These are phyloP conservation scores for Cerastis leucographa DNA, from an alignment of 2,888 invertebrate genomes.

Conservation along the genomic window DNA sequence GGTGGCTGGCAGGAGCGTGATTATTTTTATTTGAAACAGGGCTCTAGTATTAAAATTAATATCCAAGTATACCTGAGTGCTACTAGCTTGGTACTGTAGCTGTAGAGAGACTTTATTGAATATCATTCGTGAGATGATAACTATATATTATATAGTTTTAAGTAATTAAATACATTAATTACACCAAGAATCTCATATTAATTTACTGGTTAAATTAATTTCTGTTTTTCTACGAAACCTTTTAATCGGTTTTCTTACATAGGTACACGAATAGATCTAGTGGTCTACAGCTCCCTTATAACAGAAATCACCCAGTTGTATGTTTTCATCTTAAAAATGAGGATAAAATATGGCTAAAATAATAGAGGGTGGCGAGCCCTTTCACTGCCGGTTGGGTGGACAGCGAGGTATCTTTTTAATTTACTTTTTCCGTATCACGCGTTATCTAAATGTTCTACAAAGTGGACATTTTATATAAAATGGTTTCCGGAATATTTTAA, in stretches of 20 bases:
- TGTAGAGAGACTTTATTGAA: neutral
- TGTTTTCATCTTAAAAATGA: conserved; percentile 62
- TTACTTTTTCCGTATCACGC: conserved; percentile 62
- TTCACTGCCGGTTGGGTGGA: conserved; percentile 55
- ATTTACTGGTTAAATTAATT: neutral
- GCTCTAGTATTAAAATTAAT: neutral
- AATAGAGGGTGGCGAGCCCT: conserved; percentile 66
- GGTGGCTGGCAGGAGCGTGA: neutral
- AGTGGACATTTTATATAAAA: conserved; percentile 53
- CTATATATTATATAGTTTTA: no score
- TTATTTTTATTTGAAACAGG: neutral
- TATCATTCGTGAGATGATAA: neutral
- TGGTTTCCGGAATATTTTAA: conserved; percentile 33
- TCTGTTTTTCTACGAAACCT: neutral
- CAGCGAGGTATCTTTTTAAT: conserved; percentile 65
- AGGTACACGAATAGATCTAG: neutral
- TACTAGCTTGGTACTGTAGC: neutral
- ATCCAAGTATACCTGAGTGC: neutral
- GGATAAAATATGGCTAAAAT: conserved; percentile 72
- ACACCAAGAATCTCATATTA: neutral
- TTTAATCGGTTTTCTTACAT: neutral
- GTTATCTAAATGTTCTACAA: conserved; percentile 62
- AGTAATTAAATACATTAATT: neutral
- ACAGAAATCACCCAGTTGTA: conserved; percentile 36
- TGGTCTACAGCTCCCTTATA: neutral